Evolutionary conservation across 2,797 vertebrate genomes (phyloP).

Genomic region (Ctenopoma kingsleyae): DNA sequence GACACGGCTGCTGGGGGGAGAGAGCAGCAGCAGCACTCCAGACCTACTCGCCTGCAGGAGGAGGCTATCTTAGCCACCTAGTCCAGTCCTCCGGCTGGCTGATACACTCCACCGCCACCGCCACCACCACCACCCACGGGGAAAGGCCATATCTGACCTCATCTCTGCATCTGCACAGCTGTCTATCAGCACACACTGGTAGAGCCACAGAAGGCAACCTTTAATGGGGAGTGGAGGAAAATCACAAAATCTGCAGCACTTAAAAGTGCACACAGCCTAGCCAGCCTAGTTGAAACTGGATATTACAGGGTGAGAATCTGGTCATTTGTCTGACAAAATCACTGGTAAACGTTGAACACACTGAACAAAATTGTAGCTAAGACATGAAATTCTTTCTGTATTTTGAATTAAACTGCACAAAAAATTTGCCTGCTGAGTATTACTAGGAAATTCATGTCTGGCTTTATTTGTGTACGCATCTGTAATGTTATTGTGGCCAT

Average conservation of each 20-base stretch:
- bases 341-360: constrained; percentile 7
- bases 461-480: constrained; percentile 78
- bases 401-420: constrained; percentile 49
- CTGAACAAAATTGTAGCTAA: constrained; percentile 22
- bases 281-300: constrained; percentile 28
- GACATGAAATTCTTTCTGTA: constrained; percentile 44
- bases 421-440: constrained; percentile 63
- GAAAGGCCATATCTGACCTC: constrained; percentile 78
- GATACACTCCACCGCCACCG: constrained; percentile 58
- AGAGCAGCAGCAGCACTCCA: constrained; percentile 75
- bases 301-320: constrained; percentile 35
- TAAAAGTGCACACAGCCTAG: constrained; percentile 37
- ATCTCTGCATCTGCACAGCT: constrained; percentile 67
- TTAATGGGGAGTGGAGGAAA: constrained; percentile 43
- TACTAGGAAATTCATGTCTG: constrained; percentile 66
- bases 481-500: constrained; percentile 80
- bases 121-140: constrained; percentile 55
- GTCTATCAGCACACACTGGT: constrained; percentile 61
- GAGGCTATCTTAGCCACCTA: constrained; percentile 76
- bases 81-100: constrained; percentile 78
- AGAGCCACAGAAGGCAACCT: constrained; percentile 50
- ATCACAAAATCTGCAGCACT: constrained; percentile 49
- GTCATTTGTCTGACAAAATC: constrained; percentile 31
- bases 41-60: constrained; percentile 78
- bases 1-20: constrained; percentile 81